phyloP scores from a whole-genome alignment of 37 sponge, comb jelly and placozoan species.

The Lycopodina hypogea region DNA sequence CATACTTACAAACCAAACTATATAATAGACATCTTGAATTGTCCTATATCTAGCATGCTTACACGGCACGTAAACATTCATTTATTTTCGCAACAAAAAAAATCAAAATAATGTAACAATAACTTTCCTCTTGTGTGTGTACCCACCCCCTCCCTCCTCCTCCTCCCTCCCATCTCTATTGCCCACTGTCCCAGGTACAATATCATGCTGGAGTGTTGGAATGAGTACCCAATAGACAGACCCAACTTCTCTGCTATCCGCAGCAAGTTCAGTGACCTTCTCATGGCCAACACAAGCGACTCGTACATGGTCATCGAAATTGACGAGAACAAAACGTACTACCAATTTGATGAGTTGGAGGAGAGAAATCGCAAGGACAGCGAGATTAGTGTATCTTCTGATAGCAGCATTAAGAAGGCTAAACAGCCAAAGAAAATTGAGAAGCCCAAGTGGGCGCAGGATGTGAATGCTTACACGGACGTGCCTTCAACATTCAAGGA shows the following conservation, averaged over 20 bases:
- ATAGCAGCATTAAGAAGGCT: conserved; percentile 6
- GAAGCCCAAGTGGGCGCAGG: conserved; percentile 10
- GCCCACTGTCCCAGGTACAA: conserved; percentile 56
- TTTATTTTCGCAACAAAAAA: too few relatives aligned
- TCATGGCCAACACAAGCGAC: conserved; percentile 5
- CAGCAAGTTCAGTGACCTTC: conserved; percentile 30
- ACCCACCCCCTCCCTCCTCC: background rate
- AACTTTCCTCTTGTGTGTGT: too few relatives aligned
- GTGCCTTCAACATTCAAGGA: conserved; percentile 1
- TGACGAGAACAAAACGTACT: conserved; percentile 45
- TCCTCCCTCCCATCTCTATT: background rate
- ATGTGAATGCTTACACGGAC: background rate
- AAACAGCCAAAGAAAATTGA: background rate
- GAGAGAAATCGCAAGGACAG: background rate
- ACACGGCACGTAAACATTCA: too few relatives aligned
- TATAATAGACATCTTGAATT: too few relatives aligned
- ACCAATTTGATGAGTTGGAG: conserved; percentile 25
- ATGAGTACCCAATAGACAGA: conserved; percentile 27
- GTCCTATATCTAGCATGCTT: too few relatives aligned
- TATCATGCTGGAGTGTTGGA: conserved; percentile 63
- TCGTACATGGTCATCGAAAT: conserved; percentile 50
- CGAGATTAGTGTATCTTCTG: background rate
- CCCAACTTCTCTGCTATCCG: conserved; percentile 50
- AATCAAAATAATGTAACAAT: too few relatives aligned
- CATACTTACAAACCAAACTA: too few relatives aligned